phyloP scores from a whole-genome alignment of 2,113 vertebrate genomes.

The Galbula dea region DNA sequence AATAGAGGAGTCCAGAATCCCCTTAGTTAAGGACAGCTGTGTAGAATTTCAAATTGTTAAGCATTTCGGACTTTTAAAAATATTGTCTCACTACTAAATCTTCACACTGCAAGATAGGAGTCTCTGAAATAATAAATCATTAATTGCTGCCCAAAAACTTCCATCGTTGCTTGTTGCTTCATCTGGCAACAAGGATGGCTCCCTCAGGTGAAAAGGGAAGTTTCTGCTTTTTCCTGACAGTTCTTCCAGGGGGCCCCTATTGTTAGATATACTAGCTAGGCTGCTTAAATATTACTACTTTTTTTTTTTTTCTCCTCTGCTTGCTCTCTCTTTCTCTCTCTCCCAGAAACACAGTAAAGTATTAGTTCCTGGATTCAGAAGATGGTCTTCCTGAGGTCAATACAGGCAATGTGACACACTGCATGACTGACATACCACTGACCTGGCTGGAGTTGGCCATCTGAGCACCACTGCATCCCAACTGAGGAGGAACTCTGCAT shows the following conservation, averaged over 20 bases:
- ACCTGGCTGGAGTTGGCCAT: slow-evolving; percentile 65
- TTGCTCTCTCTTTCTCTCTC: background rate
- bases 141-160: background rate
- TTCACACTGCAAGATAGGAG: background rate
- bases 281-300: background rate
- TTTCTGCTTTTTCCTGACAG: background rate
- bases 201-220: background rate
- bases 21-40: background rate
- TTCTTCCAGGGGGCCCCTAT: background rate
- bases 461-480: slow-evolving; percentile 57
- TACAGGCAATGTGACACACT: slow-evolving; percentile 61
- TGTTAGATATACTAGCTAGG: background rate
- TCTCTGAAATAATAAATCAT: background rate
- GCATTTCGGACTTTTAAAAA: background rate
- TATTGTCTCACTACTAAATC: background rate
- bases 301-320: background rate
- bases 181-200: background rate
- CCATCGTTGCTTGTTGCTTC: background rate
- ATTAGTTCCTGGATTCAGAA: slow-evolving; percentile 24
- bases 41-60: background rate
- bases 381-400: slow-evolving; percentile 52
- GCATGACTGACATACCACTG: slow-evolving; percentile 67
- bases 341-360: background rate
- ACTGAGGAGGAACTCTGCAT: slow-evolving; percentile 64
- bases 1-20: background rate